Base-by-base conservation (phyloP, 2,797 vertebrate genomes). In the Amniataba percoides region DNA sequence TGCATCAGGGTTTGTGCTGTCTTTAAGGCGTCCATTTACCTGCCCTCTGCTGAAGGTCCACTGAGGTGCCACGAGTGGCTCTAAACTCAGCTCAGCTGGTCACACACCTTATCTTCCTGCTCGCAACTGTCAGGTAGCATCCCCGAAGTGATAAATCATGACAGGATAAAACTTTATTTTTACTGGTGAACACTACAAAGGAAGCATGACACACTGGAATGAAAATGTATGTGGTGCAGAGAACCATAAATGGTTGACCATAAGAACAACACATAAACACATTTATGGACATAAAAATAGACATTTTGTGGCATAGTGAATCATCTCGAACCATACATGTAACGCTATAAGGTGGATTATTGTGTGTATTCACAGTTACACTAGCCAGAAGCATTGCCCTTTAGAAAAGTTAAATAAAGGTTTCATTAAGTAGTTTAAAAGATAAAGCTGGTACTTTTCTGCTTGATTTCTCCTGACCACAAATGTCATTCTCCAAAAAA, bases 91-190 rank as follows among this genome's bases (percentile, higher is more conserved):
- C 71, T 71, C 62, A 52, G 72, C 51, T 60, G 42, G 51, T 62
- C 9, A 12, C 53, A 42, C 55, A 69, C 66, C 60, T 82, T 80
- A 77, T 85, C 87, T 68, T 68, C 49, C 59, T 51, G 14, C 82
- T 81, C 9, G 19, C 61, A 60, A 70, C 78, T 80, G 73, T 83
- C 80, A 72, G 7, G 51, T 27, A 66, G 56, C 39, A 70, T 78
- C 85, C 59, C 49, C 61, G 46, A 7, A 58, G 82, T 63, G 55
- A 86, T 88, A 78, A 78, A 86, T 87, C 87, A 77, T 21, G 21
- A 56, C 42, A 36, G 63, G 23, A 48, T 74, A 66, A 82, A 88
- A 60, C 42, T 25, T 31, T 71, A 75, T 76, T 76, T 75, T 62
- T 90, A 55, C 72, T 48, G 48, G 19, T 75, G 51, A 55, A 46